Conservation (phyloP, 2,888 invertebrate species). For the Meteorus cinctellus region DNA sequence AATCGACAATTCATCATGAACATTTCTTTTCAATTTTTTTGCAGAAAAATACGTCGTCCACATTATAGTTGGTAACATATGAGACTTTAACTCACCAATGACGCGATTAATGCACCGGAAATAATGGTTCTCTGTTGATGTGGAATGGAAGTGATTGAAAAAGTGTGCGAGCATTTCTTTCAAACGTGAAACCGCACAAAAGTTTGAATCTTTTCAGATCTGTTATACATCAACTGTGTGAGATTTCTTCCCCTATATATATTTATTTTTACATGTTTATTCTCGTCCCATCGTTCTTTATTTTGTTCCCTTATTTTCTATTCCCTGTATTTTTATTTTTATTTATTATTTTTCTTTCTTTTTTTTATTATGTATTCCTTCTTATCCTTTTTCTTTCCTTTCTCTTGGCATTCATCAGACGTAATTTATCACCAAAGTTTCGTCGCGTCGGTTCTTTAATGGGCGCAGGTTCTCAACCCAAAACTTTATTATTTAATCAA, state of each 20-base stretch:
- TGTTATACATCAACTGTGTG: background rate
- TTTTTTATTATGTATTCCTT: constrained; percentile 28
- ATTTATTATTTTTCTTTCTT: constrained; percentile 23
- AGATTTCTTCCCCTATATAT: constrained; percentile 38
- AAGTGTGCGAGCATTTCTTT: constrained; percentile 9
- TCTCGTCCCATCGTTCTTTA: background rate
- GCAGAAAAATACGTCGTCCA: no score
- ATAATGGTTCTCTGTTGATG: constrained; percentile 1
- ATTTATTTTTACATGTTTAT: constrained; percentile 2
- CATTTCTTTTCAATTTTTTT: no score
- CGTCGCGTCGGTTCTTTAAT: constrained; percentile 55
- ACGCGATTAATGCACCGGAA: background rate
- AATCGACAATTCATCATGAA: no score
- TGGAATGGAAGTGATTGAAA: constrained; percentile 40
- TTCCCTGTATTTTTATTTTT: constrained; percentile 20
- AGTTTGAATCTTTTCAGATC: constrained; percentile 36
- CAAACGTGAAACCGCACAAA: constrained; percentile 26
- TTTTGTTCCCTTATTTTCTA: background rate
- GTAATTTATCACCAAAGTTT: constrained; percentile 58
- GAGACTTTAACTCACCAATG: background rate
- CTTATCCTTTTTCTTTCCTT: constrained; percentile 40
- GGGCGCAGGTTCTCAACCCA: constrained; percentile 51
- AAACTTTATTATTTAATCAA: constrained; percentile 38
- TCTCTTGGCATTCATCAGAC: constrained; percentile 48
- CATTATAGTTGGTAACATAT: background rate